Evolutionary conservation across 2,113 vertebrate genomes (phyloP), one percentile per base, ranked within the genome.

Genomic region (Amphiprion percula): DNA sequence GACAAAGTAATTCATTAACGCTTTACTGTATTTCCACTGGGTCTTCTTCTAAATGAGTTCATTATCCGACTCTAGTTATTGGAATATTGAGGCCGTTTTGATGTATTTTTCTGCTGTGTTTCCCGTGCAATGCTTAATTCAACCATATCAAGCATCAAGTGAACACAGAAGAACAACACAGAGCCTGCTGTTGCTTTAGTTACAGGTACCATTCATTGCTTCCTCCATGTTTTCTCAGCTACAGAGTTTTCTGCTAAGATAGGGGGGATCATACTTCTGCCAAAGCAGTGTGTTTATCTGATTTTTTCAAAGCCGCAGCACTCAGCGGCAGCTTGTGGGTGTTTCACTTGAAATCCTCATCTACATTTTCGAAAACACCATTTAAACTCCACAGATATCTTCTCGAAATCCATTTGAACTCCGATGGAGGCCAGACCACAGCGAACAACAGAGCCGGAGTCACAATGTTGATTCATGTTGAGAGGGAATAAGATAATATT

Each of bases 371-470:
- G 33, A 73, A 90, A 84, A 84, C 56, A n/a, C 39, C 28, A 62
- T 82, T 87, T 80, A 80, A 74, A 80, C 62, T 41, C 58, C 64
- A 16, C 53, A 72, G 50, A 84, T 74, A 84, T 86, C 8, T 83
- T 84, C 53, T 86, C 54, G 30, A 85, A 77, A 82, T 79, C 75
- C 44, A 58, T 82, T 78, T 88, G 80, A 88, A 87, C 69, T 79
- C 63, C 69, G 50, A 46, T 74, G 41, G 58, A 75, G 71, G 75
- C 89, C 83, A 79, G 72, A 74, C 26, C 65, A 12, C 17, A 4
- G 33, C 33, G 33, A 37, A 37, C 79, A 67, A n/a, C 69, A 71
- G 41, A 78, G 64, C 62, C 70, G 33, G 21, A 23, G 70, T 58
- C 72, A 33, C 70, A 55, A 23, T 66, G 69, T 77, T 54, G 64